Conservation (phyloP, 2,797 vertebrate species). For the Takifugu ocellatus region DNA sequence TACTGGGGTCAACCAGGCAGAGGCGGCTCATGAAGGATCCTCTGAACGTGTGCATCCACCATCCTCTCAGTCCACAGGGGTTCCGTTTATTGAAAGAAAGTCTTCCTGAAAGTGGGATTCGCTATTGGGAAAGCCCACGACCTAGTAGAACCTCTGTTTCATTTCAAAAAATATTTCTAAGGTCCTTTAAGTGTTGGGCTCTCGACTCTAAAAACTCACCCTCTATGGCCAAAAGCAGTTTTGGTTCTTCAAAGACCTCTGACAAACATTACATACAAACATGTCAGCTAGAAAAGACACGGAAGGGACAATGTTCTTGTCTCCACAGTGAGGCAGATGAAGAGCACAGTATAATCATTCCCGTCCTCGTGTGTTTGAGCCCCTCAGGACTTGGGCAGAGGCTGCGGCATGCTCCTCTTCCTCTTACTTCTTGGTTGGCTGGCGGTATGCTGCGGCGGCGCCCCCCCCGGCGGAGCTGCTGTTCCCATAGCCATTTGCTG, state of each 20-base stretch:
- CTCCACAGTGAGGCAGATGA: slow-evolving; percentile 61
- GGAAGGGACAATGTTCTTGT: slow-evolving; percentile 38
- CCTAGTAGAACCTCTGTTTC: slow-evolving; percentile 58
- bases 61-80: slow-evolving; percentile 50
- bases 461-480: slow-evolving; percentile 78
- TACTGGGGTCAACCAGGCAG: slow-evolving; percentile 45
- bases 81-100: slow-evolving; percentile 34
- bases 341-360: slow-evolving; percentile 72
- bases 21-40: slow-evolving; percentile 56
- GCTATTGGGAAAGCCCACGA: slow-evolving; percentile 51
- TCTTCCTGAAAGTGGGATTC: slow-evolving; percentile 48
- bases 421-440: slow-evolving; percentile 97
- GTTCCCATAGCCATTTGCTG: slow-evolving; percentile 94
- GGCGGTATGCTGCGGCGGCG: slow-evolving; percentile 86
- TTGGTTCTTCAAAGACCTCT: slow-evolving; percentile 61
- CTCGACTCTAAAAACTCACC: slow-evolving; percentile 55
- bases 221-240: slow-evolving; percentile 42
- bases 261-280: slow-evolving; percentile 64
- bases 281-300: slow-evolving; percentile 69
- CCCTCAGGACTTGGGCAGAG: slow-evolving; percentile 82
- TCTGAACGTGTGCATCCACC: slow-evolving; percentile 51
- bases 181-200: slow-evolving; percentile 53
- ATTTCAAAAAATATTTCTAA: slow-evolving; percentile 65
- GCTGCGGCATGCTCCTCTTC: slow-evolving; percentile 82
- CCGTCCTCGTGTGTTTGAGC: slow-evolving; percentile 48